phyloP scores from a whole-genome alignment of 2,888 invertebrate genomes.

The Hipparchia semele region DNA sequence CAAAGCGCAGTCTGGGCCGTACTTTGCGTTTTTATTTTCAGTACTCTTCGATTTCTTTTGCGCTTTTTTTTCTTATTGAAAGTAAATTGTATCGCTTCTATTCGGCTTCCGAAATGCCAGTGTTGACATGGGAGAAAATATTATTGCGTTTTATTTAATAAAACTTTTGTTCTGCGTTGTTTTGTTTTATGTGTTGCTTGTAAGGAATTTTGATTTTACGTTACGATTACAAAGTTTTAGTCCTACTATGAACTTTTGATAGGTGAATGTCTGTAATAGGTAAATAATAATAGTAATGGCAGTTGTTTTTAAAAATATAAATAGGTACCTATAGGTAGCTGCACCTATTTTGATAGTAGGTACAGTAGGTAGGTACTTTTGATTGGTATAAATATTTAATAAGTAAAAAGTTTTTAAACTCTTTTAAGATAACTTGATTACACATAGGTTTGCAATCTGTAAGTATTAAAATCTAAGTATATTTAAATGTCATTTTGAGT shows the following conservation, averaged over 20 bases:
- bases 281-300: neutral
- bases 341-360: neutral
- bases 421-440: too few species aligned
- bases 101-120: slow-evolving; percentile 62
- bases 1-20: slow-evolving; percentile 76
- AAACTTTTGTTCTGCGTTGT: slow-evolving; percentile 4
- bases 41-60: slow-evolving; percentile 59
- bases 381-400: too few species aligned
- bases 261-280: neutral
- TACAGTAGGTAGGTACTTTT: too few species aligned
- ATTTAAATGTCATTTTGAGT: too few species aligned
- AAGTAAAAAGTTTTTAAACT: too few species aligned
- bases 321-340: too few species aligned
- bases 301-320: neutral
- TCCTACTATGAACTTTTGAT: neutral
- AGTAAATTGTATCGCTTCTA: slow-evolving; percentile 62
- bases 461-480: too few species aligned
- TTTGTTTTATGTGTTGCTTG: neutral
- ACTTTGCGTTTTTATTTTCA: slow-evolving; percentile 74
- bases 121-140: slow-evolving; percentile 52
- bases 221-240: neutral
- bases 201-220: slow-evolving; percentile 2
- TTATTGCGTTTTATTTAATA: slow-evolving; percentile 29
- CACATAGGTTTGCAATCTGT: too few species aligned
- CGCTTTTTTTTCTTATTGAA: slow-evolving; percentile 45